phyloP scores from a whole-genome alignment of 2,888 invertebrate genomes.

The Ypsolopha sequella region DNA sequence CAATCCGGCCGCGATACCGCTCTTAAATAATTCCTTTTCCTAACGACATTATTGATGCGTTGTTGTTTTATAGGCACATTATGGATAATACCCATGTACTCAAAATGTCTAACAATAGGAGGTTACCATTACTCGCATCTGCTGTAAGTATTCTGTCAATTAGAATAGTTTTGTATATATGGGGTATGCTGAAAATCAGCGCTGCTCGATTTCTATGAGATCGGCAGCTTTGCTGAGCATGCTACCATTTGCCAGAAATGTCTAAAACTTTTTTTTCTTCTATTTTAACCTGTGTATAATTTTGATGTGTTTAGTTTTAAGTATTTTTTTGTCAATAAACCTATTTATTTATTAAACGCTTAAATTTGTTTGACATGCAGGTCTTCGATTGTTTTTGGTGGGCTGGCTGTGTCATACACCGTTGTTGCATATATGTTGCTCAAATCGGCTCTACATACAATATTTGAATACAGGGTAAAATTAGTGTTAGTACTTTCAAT shows the following conservation, averaged over 20 bases:
- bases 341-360: background rate
- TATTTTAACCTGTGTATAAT: no score
- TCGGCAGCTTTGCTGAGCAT: no score
- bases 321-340: no score
- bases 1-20: no score
- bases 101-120: conserved; percentile 40
- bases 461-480: conserved; percentile 56
- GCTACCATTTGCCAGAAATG: no score
- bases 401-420: conserved; percentile 43
- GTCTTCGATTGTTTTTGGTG: conserved; percentile 41
- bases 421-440: conserved; percentile 36
- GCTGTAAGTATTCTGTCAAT: conserved; percentile 27
- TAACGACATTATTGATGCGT: background rate
- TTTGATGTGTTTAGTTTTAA: no score
- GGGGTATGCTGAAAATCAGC: no score
- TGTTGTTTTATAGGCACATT: conserved; percentile 32
- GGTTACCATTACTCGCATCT: conserved; percentile 45
- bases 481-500: conserved; percentile 40
- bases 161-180: background rate
- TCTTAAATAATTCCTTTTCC: no score
- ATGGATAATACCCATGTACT: conserved; percentile 57
- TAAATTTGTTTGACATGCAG: conserved; percentile 17
- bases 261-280: no score
- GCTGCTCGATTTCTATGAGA: no score
- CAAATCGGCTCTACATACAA: conserved; percentile 49